Evolutionary conservation across 1,140 invertebrate species (phyloP).

Genomic region (Drosophila ogumai): DNA sequence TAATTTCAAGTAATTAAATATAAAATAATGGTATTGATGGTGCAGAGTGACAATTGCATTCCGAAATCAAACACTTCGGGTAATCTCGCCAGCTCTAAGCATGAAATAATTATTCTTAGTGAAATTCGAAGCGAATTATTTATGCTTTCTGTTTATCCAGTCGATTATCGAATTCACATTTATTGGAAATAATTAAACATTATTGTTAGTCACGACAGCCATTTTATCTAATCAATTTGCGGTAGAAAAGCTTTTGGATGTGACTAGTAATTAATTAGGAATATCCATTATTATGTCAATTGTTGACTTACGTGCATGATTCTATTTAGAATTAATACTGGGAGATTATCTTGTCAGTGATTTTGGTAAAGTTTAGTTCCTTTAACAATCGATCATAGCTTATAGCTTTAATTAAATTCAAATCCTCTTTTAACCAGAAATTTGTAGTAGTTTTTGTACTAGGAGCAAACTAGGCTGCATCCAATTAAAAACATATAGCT

Average conservation of each 20-base stretch:
- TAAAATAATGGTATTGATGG: not conserved
- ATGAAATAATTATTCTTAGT: not conserved
- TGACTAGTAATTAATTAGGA: not conserved
- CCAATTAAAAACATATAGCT: constrained; percentile 11
- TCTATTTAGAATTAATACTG: not conserved
- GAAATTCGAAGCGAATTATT: not conserved
- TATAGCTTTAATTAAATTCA: no score
- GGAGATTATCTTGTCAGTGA: constrained; percentile 3
- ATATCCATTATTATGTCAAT: not conserved
- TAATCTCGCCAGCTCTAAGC: not conserved
- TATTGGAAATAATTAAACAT: constrained; percentile 4
- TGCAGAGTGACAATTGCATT: not conserved
- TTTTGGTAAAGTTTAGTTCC: not conserved
- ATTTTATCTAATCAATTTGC: constrained; percentile 5
- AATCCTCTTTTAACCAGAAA: not conserved
- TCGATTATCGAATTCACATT: not conserved
- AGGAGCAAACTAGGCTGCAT: not conserved
- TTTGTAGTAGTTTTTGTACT: not conserved
- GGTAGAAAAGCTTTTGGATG: not conserved
- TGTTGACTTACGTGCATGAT: constrained; percentile 1
- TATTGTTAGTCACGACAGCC: constrained; percentile 3
- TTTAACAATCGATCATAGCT: not conserved
- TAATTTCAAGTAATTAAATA: not conserved
- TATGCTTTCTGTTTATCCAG: no score
- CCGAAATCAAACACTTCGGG: not conserved